Percentiles rank a stretch among this genome's conserved stretches.
Conservation (phyloP, 2,113 vertebrate species). For the Choloepus hoffmanni region DNA sequence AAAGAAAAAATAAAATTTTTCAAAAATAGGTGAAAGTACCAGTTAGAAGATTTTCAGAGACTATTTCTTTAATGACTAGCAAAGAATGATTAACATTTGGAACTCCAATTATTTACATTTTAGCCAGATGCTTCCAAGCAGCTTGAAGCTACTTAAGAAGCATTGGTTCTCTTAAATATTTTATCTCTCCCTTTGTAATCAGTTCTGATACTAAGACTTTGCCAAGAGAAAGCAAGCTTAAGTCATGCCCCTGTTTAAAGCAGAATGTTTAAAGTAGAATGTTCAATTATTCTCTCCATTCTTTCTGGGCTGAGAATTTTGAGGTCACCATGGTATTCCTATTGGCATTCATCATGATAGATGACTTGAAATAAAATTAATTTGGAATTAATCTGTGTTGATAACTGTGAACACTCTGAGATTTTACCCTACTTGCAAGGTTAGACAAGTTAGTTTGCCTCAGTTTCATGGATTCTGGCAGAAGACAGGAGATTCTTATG, state of each 20-base stretch:
- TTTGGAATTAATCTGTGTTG: slow-evolving; percentile 34
- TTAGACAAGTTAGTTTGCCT: neutral
- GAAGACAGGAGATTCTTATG: neutral
- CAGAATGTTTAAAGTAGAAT: neutral
- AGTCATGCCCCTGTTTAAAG: neutral
- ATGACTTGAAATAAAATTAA: slow-evolving; percentile 41
- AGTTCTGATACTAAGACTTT: neutral
- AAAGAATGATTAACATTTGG: slow-evolving; percentile 37
- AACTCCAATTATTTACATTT: slow-evolving; percentile 41
- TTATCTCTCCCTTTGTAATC: neutral
- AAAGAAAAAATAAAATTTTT: neutral
- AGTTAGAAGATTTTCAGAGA: slow-evolving; percentile 10
- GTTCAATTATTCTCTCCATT: neutral
- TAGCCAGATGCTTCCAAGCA: slow-evolving; percentile 1
- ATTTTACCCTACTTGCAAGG: neutral
- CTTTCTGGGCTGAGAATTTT: slow-evolving; percentile 37
- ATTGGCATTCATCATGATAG: neutral
- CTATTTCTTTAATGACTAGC: slow-evolving; percentile 42
- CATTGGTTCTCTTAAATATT: neutral
- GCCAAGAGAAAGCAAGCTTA: neutral
- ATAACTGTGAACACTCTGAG: neutral
- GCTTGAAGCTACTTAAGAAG: slow-evolving; percentile 8
- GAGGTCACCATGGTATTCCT: neutral
- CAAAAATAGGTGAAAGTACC: neutral
- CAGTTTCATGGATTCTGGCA: neutral